These are phyloP conservation scores for Muscidifurax raptorellus DNA, from an alignment of 1,140 invertebrate genomes.

Conservation along the genomic window DNA sequence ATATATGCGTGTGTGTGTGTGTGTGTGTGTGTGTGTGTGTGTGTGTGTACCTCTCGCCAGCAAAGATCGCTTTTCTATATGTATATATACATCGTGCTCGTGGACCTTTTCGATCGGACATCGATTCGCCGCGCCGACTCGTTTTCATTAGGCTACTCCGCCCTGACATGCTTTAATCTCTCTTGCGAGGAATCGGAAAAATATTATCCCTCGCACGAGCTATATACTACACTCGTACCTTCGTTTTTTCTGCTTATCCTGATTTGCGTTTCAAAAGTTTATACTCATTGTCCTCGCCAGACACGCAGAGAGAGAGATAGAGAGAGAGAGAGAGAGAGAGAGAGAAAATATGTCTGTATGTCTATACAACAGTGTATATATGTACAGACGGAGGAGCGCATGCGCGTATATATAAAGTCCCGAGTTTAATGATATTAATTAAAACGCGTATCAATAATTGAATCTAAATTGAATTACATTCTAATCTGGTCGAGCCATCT, in stretches of 20 bases:
- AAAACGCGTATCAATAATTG: constrained; percentile 62
- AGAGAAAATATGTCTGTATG: neutral
- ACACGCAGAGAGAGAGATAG: no score
- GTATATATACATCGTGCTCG: no score
- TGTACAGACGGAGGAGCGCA: neutral
- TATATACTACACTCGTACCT: no score
- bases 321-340: no score
- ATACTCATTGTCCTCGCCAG: no score
- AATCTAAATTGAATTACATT: constrained; percentile 63
- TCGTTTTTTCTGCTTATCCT: neutral
- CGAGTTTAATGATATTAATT: constrained; percentile 59
- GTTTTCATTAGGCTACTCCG: constrained; percentile 42
- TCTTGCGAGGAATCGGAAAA: constrained; percentile 46
- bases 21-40: neutral
- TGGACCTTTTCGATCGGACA: neutral
- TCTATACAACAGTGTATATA: neutral
- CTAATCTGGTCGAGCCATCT: constrained; percentile 58
- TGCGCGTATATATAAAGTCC: constrained; percentile 11
- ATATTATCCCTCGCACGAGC: constrained; percentile 48
- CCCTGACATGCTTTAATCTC: constrained; percentile 51
- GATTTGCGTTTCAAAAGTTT: neutral
- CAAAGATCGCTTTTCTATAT: constrained; percentile 10
- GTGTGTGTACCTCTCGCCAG: neutral
- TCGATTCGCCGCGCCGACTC: constrained; percentile 13
- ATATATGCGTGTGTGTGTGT: neutral